Base-by-base conservation (phyloP, 1,140 invertebrate species). In the Apis florea region DNA sequence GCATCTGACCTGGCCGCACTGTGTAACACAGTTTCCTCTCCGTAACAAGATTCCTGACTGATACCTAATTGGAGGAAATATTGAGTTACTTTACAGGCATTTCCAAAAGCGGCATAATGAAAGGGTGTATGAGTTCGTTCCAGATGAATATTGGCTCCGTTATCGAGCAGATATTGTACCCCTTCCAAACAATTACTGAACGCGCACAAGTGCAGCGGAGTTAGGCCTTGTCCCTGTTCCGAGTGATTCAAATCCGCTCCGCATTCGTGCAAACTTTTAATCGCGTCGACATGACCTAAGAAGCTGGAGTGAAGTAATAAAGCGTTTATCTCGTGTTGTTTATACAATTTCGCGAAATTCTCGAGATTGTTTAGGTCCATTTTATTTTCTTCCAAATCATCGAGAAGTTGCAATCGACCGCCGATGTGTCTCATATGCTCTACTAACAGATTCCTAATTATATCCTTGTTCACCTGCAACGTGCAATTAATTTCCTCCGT, bases 91-190 rank as follows among this genome's bases (percentile, higher is more conserved):
- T 96, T 96, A 11, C 95, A 93, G 59, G 96, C 96, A 90, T 97
- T 96, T 1, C 96, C 96, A 89, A 97, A 96, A 49, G 97, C 97
- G 10, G 97, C 96, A 89, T 96, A 97, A 92, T 97, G 97, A 79
- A 97, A 94, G 1, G 97, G 96, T 1, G 96, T 96, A 88, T 96
- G 96, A 83, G 95, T 95, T 10, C n/a, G 69, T 83, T 94, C 94
- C 40, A 95, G 93, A 92, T 96, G 96, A 8, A 97, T 94, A 89
- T 96, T 95, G 66, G 95, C 95, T 2, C 96, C 96, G 83, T 95
- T 94, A 40, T 94, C 91, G 58, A 97, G 95, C 10, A 98, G 92
- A 87, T 95, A 96, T 75, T 94, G 95, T 19, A 96, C 95, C 59
- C 96, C 96, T n/a, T 95, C 95, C 53, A 96, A 89, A 84, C 95